These are phyloP conservation scores for Uropsilus gracilis DNA, from an alignment of 2,113 vertebrate species.

Conservation along the genomic window DNA sequence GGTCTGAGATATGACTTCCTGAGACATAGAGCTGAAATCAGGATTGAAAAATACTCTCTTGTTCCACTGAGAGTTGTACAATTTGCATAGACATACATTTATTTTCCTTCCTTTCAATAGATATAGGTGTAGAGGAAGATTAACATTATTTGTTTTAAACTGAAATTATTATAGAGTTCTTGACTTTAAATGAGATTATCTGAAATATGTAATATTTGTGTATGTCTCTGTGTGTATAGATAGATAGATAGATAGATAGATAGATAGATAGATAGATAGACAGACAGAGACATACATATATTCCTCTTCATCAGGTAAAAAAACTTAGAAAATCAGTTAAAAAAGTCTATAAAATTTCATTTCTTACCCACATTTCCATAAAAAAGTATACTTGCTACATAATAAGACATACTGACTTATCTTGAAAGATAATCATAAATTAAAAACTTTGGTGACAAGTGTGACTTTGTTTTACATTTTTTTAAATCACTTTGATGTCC, in stretches of 20 bases:
- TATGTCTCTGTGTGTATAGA: no score
- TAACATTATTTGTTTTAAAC: neutral
- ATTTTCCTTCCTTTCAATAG: neutral
- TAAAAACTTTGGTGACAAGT: conserved; percentile 8
- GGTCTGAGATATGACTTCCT: no score
- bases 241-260: neutral
- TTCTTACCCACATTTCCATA: neutral
- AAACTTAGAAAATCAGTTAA: neutral
- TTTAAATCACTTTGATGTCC: conserved; percentile 7
- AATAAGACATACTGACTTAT: neutral
- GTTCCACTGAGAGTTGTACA: neutral
- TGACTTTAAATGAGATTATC: conserved; percentile 15
- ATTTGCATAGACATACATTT: neutral
- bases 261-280: no score
- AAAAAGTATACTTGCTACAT: neutral
- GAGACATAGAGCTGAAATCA: neutral
- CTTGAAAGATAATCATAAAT: conserved; percentile 35
- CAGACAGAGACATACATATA: neutral
- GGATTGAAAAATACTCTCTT: neutral
- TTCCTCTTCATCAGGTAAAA: neutral
- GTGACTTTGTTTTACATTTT: conserved; percentile 21
- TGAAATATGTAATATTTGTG: no score
- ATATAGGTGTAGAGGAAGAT: neutral
- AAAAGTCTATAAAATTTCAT: neutral
- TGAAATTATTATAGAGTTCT: neutral